phyloP scores from a whole-genome alignment of 2,113 vertebrate species.

The Nesoenas mayeri region DNA sequence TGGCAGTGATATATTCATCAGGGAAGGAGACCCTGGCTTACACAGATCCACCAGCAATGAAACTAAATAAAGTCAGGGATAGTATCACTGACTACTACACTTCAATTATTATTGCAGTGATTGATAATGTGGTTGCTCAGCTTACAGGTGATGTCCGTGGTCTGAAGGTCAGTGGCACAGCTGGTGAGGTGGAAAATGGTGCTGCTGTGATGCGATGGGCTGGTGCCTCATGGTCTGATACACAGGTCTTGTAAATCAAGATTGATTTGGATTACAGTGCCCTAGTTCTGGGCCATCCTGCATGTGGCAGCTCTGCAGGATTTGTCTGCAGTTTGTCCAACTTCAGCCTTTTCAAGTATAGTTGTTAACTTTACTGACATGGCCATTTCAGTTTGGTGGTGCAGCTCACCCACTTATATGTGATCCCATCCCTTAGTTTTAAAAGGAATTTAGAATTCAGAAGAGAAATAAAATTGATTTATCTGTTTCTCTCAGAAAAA shows the following conservation, averaged over 20 bases:
- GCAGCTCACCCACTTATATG: background rate
- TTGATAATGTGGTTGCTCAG: constrained; percentile 22
- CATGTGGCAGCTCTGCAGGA: background rate
- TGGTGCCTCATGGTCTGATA: background rate
- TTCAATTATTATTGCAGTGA: constrained; percentile 32
- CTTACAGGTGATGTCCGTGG: background rate
- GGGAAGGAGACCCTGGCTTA: background rate
- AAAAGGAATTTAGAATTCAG: background rate
- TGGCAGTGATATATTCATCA: background rate
- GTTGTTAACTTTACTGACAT: background rate
- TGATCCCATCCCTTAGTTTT: background rate
- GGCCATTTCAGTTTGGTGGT: background rate
- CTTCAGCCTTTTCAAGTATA: background rate
- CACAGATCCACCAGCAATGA: background rate
- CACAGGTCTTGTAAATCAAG: constrained; percentile 4
- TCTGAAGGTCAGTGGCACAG: constrained; percentile 48
- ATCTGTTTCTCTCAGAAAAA: background rate
- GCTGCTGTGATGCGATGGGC: background rate
- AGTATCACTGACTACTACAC: background rate
- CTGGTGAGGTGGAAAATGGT: constrained; percentile 16
- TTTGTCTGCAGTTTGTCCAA: background rate
- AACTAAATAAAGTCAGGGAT: constrained; percentile 27
- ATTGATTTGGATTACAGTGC: constrained; percentile 2
- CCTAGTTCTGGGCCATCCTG: background rate
- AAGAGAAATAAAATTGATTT: background rate